phyloP scores from a whole-genome alignment of 2,113 vertebrate species.

The Cephalopterus ornatus region DNA sequence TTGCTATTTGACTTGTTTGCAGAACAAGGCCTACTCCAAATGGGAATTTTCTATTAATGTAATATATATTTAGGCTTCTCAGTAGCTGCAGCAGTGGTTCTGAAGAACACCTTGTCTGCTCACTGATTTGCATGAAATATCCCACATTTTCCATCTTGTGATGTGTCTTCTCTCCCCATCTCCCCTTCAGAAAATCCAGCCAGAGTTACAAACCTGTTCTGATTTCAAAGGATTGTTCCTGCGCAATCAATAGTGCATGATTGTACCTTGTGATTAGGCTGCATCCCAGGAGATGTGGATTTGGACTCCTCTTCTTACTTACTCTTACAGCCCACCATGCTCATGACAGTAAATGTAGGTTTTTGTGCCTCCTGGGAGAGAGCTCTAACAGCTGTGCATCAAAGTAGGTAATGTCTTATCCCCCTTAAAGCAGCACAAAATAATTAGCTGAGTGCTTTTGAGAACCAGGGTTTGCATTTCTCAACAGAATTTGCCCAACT shows the following conservation, averaged over 20 bases:
- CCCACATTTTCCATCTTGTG: not conserved
- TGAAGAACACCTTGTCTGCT: not conserved
- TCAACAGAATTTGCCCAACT: not conserved
- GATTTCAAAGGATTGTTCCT: not conserved
- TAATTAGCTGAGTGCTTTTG: not conserved
- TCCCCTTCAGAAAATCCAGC: not conserved
- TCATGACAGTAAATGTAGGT: not conserved
- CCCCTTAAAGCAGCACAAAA: not conserved
- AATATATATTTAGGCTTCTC: not conserved
- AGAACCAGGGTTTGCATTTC: not conserved
- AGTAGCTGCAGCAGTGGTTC: not conserved
- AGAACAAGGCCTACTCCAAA: not conserved
- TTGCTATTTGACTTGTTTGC: not conserved
- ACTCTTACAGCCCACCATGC: not conserved
- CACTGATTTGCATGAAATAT: not conserved
- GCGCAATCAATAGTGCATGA: not conserved
- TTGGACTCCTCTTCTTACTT: not conserved
- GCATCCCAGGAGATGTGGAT: not conserved
- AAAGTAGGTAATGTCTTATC: not conserved
- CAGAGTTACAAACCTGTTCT: not conserved
- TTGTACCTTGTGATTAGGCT: not conserved
- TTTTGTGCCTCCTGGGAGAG: not conserved
- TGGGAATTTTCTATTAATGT: not conserved
- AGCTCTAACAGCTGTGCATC: not conserved
- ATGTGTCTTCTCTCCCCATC: not conserved